Evolutionary conservation across 2,113 vertebrate species (phyloP).

Genomic region (Chionis minor): DNA sequence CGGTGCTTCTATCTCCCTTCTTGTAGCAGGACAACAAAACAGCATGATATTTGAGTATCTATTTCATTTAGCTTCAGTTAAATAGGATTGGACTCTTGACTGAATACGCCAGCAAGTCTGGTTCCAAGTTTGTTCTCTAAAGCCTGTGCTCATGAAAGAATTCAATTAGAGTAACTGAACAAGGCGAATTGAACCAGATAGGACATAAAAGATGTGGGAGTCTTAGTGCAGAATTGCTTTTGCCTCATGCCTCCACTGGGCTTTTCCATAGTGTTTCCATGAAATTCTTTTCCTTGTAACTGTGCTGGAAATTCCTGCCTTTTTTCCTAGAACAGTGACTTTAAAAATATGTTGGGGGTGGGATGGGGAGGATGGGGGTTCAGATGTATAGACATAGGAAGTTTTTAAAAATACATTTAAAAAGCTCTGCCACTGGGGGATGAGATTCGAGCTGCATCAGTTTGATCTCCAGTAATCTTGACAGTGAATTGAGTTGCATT

Average conservation of each 20-base stretch:
- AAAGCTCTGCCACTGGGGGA: not conserved
- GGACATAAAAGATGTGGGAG: not conserved
- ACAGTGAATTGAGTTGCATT: not conserved
- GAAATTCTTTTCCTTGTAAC: not conserved
- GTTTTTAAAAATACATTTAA: not conserved
- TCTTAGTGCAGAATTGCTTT: not conserved
- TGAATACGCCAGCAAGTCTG: not conserved
- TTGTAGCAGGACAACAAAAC: not conserved
- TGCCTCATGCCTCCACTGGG: not conserved
- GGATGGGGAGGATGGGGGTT: too few relatives aligned
- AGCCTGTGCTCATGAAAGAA: constrained; percentile 19
- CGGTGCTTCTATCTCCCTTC: not conserved
- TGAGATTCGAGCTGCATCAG: not conserved
- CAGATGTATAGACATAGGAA: not conserved
- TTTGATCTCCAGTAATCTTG: not conserved
- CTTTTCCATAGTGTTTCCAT: not conserved
- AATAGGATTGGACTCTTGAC: not conserved
- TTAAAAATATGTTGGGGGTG: not conserved
- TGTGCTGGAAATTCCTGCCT: not conserved
- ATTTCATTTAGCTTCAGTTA: constrained; percentile 7
- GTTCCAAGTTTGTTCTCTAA: constrained; percentile 22
- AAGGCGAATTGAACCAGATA: accelerated
- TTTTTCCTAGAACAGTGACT: not conserved
- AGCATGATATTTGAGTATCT: not conserved
- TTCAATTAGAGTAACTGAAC: constrained; percentile 2